Base-by-base conservation (phyloP, 2,797 vertebrate species). In the Balearica regulorum region DNA sequence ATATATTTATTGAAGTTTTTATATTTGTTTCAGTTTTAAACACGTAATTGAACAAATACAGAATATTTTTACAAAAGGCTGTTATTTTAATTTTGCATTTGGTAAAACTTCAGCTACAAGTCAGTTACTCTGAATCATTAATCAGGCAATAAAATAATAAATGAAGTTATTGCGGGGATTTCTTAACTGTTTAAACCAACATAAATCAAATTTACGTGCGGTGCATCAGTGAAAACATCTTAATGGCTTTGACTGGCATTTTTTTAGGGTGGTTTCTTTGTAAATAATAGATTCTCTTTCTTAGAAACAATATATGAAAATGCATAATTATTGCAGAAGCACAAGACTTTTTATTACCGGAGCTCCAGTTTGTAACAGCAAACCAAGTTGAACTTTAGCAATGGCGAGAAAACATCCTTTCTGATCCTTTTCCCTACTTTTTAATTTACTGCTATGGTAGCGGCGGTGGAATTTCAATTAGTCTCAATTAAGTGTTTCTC, bases 191-290 rank as follows among this genome's bases (percentile, higher is more conserved):
- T 98, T 98, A 98, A 98, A 97, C 97, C 94, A 90, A 93, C 98
- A 98, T 98, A 98, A 98, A 98, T 99, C 98, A 98, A 98, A 97
- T 94, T 95, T 96, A 73, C 89, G 68, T 96, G 83, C 18, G 39
- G 90, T 57, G 69, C 92, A 95, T 92, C 87, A 88, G 88, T 64
- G 94, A 66, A 96, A 98, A 96, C 80, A 83, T 93, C 94, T 88
- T 95, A 96, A 94, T 86, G 95, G 69, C 68, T 91, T 70, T 92
- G 93, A 97, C 89, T 76, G 76, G 90, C 44, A 28, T 49, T 69
- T 84, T 94, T 97, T 94, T 93, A 96, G 90, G 73, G 75, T 89
- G 93, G 79, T 89, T 97, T 83, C 79, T 80, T 85, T 90, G 69
- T 65, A 70, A 91, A 72, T 31, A 86, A 94, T 26, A 87, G 87